These are phyloP conservation scores for Babylonia areolata DNA, from an alignment of 1,140 invertebrate genomes.

Conservation along the genomic window DNA sequence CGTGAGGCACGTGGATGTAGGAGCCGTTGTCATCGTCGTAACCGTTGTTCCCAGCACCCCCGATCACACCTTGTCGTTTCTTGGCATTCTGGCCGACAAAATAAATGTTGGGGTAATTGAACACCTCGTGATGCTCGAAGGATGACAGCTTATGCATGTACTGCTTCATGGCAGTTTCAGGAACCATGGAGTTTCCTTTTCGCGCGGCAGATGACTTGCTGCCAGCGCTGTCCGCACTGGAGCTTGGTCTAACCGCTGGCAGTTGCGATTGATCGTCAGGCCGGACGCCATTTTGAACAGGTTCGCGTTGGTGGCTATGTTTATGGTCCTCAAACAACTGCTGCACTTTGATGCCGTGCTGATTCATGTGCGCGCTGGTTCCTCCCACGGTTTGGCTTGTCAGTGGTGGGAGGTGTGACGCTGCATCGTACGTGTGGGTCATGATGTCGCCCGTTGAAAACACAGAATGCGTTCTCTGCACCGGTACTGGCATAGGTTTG, in stretches of 20 bases:
- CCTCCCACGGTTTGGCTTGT: constrained; percentile 72
- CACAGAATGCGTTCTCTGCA: constrained; percentile 66
- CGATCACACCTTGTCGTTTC: constrained; percentile 90
- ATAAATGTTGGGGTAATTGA: constrained; percentile 90
- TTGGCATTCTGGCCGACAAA: constrained; percentile 98
- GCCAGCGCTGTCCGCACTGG: constrained; percentile 69
- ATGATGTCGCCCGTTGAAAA: constrained; percentile 67
- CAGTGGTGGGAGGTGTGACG: constrained; percentile 71
- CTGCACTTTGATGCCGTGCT: constrained; percentile 69
- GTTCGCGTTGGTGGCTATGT: constrained; percentile 62
- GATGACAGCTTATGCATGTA: constrained; percentile 95
- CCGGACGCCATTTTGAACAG: constrained; percentile 69
- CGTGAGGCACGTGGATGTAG: constrained; percentile 97
- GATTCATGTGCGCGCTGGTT: constrained; percentile 60
- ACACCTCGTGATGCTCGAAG: constrained; percentile 97
- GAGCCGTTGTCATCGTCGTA: constrained; percentile 98
- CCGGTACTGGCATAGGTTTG: constrained; percentile 68
- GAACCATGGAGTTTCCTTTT: constrained; percentile 66
- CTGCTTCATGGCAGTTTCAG: constrained; percentile 84
- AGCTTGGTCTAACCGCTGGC: constrained; percentile 64
- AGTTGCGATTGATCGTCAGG: constrained; percentile 49
- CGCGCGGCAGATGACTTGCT: constrained; percentile 67
- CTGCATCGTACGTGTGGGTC: constrained; percentile 61
- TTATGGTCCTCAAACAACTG: constrained; percentile 74
- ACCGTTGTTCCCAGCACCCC: constrained; percentile 90